Percentiles rank a stretch among this genome's conserved stretches.
Conservation (phyloP, 2,888 invertebrate species). For the Philaethria dido region DNA sequence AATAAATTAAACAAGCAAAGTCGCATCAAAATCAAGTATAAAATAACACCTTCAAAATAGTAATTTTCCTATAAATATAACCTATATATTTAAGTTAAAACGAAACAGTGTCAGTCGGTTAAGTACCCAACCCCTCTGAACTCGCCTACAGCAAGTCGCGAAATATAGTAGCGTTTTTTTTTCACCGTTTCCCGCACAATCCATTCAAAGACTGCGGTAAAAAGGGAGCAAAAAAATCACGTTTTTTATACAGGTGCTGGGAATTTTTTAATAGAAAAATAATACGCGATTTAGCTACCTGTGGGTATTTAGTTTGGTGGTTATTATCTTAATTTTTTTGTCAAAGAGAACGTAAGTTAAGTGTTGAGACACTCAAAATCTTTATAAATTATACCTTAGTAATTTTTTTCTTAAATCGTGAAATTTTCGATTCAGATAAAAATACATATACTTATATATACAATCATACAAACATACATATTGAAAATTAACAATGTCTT, state of each 20-base stretch:
- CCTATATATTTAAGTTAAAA: constrained; percentile 29
- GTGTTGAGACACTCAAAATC: too few relatives aligned
- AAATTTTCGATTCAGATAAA: too few relatives aligned
- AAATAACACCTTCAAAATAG: constrained; percentile 10
- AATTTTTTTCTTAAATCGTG: too few relatives aligned
- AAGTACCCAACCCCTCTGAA: constrained; percentile 33
- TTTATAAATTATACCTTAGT: too few relatives aligned
- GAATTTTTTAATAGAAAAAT: neutral
- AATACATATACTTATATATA: too few relatives aligned
- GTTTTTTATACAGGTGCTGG: constrained; percentile 3
- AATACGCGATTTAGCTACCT: neutral
- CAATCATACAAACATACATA: too few relatives aligned
- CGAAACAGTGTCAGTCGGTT: constrained; percentile 41
- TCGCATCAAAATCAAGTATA: neutral
- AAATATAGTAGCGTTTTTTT: constrained; percentile 28
- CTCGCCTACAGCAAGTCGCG: constrained; percentile 27
- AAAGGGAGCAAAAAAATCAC: neutral
- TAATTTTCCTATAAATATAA: constrained; percentile 21
- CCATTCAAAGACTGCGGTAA: constrained; percentile 31
- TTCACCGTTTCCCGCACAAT: constrained; percentile 19
- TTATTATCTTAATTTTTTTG: too few relatives aligned
- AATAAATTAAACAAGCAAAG: neutral
- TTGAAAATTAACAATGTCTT: too few relatives aligned
- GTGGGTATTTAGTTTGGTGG: neutral
- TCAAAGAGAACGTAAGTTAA: too few relatives aligned